These are phyloP conservation scores for Polydrusus cervinus DNA, from an alignment of 2,888 invertebrate species.

Conservation along the genomic window DNA sequence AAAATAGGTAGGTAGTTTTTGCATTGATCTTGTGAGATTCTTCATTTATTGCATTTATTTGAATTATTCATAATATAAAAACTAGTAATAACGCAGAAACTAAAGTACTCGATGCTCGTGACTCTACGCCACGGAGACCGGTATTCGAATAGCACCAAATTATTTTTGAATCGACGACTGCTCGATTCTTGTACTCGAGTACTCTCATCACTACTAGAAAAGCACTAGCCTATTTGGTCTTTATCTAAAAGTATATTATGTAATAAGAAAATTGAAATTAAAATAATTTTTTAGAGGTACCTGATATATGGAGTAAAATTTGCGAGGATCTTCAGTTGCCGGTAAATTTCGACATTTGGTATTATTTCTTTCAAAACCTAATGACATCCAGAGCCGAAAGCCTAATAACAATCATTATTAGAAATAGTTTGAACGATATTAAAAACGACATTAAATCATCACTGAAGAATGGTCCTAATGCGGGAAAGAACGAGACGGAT, in stretches of 20 bases:
- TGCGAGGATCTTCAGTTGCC: constrained; percentile 77
- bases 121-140: no score
- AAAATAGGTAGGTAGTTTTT: constrained; percentile 72
- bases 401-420: constrained; percentile 73
- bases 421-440: constrained; percentile 66
- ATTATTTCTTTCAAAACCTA: constrained; percentile 81
- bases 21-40: no score
- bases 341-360: constrained; percentile 79
- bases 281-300: constrained; percentile 71
- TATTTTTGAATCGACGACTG: no score
- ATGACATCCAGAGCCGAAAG: constrained; percentile 80
- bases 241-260: neutral
- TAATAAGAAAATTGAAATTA: no score
- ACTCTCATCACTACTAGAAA: no score
- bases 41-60: no score
- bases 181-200: no score
- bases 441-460: constrained; percentile 69
- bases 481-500: constrained; percentile 69
- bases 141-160: no score
- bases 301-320: constrained; percentile 78
- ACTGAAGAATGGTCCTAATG: constrained; percentile 58
- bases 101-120: no score
- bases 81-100: no score
- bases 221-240: no score
- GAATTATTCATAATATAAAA: no score